Evolutionary conservation across 2,797 vertebrate genomes (phyloP).

Genomic region (Distichodus sexfasciatus): DNA sequence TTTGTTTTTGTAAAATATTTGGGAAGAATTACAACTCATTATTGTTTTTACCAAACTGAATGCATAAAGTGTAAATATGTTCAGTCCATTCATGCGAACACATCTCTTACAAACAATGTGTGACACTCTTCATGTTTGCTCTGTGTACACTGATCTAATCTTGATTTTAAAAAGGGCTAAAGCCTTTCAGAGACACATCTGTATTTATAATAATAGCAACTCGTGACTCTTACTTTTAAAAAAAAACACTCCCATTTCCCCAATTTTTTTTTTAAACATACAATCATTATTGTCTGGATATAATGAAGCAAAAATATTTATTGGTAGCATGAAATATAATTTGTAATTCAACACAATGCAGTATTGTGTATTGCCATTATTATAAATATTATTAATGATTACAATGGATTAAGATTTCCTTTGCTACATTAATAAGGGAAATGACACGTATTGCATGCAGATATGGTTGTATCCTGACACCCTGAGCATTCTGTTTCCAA

Average conservation of each 20-base stretch:
- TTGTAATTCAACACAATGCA: too few relatives aligned
- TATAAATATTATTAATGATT: too few relatives aligned
- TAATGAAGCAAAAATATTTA: too few relatives aligned
- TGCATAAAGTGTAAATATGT: not conserved
- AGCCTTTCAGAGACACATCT: not conserved
- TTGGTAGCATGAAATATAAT: too few relatives aligned
- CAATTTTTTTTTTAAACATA: too few relatives aligned
- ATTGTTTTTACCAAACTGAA: too few relatives aligned
- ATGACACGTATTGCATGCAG: not conserved
- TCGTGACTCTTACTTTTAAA: not conserved
- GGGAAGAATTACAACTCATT: too few relatives aligned
- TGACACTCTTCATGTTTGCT: not conserved
- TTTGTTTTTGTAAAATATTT: too few relatives aligned
- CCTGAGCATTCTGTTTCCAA: not conserved
- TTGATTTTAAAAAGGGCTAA: not conserved
- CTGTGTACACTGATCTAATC: not conserved
- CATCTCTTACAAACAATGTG: not conserved
- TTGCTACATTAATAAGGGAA: not conserved
- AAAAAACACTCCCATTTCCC: not conserved
- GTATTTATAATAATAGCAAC: not conserved
- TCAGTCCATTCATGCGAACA: not conserved
- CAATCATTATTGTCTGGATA: too few relatives aligned
- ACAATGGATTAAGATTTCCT: not conserved
- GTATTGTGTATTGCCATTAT: too few relatives aligned
- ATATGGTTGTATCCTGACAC: not conserved